Evolutionary conservation across 2,888 invertebrate species (phyloP).

Genomic region (Desoria tigrina): DNA sequence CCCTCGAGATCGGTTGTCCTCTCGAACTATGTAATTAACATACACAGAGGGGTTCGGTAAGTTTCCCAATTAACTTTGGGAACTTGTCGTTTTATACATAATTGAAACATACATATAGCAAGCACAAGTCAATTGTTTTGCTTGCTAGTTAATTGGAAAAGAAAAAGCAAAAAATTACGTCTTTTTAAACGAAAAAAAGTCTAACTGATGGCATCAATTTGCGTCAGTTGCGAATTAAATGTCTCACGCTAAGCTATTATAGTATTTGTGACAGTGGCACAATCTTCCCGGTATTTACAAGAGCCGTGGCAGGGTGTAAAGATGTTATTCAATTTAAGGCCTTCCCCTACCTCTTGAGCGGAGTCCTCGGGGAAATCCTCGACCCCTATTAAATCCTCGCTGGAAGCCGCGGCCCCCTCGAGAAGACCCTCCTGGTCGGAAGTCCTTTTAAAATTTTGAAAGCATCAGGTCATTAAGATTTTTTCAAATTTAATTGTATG

Average conservation of each 20-base stretch:
- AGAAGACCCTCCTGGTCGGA: constrained; percentile 7
- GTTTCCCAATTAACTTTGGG: too few species aligned
- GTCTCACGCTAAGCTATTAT: too few species aligned
- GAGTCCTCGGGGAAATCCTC: constrained; percentile 26
- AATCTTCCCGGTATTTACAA: too few species aligned
- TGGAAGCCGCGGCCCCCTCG: constrained; percentile 3
- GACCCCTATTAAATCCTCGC: constrained; percentile 25
- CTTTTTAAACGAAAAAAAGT: background rate
- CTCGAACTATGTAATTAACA: constrained; percentile 8
- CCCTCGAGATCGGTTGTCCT: constrained; percentile 32
- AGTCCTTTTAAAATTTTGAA: constrained; percentile 20
- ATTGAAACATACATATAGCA: background rate
- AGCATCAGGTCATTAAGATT: background rate
- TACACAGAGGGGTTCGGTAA: constrained; percentile 7
- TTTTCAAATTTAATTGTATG: constrained; percentile 1
- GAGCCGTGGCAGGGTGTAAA: too few species aligned
- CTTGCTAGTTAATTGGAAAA: background rate
- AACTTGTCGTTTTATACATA: too few species aligned
- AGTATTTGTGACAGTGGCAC: too few species aligned
- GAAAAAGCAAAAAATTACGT: background rate
- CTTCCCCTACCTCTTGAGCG: constrained; percentile 36
- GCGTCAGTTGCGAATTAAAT: too few species aligned
- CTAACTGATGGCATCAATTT: too few species aligned
- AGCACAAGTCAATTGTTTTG: background rate
- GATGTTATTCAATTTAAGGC: background rate